Evolutionary conservation across 1,140 invertebrate genomes (phyloP).

Genomic region (Eriocheir sinensis): DNA sequence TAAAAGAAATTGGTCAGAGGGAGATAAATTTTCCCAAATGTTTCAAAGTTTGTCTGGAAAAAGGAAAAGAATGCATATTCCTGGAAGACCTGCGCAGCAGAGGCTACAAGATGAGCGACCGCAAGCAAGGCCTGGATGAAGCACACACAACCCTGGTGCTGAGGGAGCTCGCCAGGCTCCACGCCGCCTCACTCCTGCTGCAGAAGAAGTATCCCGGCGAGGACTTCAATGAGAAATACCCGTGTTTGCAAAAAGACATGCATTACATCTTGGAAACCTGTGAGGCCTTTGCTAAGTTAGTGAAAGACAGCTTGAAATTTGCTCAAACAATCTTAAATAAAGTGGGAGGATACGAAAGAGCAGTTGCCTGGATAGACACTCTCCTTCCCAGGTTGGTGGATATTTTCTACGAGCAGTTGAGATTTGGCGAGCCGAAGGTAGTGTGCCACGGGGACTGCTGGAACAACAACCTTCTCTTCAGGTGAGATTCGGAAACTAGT

Average conservation of each 20-base stretch:
- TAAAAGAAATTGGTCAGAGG: conserved; percentile 25
- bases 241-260: conserved; percentile 6
- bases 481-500: neutral
- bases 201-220: neutral
- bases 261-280: neutral
- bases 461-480: conserved; percentile 51
- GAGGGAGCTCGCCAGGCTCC: conserved; percentile 46
- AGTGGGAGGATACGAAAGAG: conserved; percentile 34
- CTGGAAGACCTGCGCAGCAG: conserved; percentile 10
- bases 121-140: conserved; percentile 31
- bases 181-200: conserved; percentile 50
- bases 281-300: neutral
- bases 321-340: neutral
- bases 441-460: conserved; percentile 55
- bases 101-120: conserved; percentile 40
- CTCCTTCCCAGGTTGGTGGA: neutral
- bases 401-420: neutral
- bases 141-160: conserved; percentile 46
- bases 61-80: conserved; percentile 39
- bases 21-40: conserved; percentile 28
- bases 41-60: neutral
- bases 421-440: neutral
- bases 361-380: neutral
- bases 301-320: neutral
- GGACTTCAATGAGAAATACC: conserved; percentile 17